phyloP scores from a whole-genome alignment of 2,113 vertebrate species.

The Plotosus lineatus region DNA sequence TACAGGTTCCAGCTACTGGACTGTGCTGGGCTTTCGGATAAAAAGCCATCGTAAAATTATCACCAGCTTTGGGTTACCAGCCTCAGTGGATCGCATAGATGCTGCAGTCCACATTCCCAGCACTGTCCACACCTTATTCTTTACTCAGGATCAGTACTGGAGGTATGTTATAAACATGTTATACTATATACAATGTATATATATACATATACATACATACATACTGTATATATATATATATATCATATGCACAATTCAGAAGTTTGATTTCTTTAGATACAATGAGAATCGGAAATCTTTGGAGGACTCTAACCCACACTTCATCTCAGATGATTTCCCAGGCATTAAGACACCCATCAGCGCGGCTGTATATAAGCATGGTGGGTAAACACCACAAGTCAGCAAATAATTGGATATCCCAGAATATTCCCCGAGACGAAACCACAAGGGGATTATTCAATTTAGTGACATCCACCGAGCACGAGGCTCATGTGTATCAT shows the following conservation, averaged over 20 bases:
- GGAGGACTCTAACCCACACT: slow-evolving; percentile 68
- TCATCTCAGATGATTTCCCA: slow-evolving; percentile 71
- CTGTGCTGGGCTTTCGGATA: slow-evolving; percentile 65
- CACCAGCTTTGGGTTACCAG: slow-evolving; percentile 69
- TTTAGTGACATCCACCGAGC: too few relatives aligned
- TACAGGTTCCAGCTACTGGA: slow-evolving; percentile 73
- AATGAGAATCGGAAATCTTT: slow-evolving; percentile 70
- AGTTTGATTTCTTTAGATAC: slow-evolving; percentile 60
- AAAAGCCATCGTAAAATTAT: slow-evolving; percentile 66
- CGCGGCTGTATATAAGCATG: slow-evolving; percentile 69
- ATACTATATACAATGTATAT: too few relatives aligned
- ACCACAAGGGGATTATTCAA: too few relatives aligned
- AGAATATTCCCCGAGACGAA: too few relatives aligned
- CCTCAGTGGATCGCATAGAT: slow-evolving; percentile 67
- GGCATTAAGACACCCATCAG: slow-evolving; percentile 66
- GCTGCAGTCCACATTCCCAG: slow-evolving; percentile 70
- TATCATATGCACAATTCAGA: not conserved
- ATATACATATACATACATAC: too few relatives aligned
- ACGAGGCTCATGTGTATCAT: too few relatives aligned
- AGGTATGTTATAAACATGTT: slow-evolving; percentile 64
- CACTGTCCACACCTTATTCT: slow-evolving; percentile 72
- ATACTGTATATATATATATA: too few relatives aligned
- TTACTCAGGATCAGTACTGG: slow-evolving; percentile 73
- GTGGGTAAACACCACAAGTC: slow-evolving; percentile 52
- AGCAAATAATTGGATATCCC: too few relatives aligned